Evolutionary conservation across 2,113 vertebrate genomes (phyloP).

Genomic region (Xyrauchen texanus): DNA sequence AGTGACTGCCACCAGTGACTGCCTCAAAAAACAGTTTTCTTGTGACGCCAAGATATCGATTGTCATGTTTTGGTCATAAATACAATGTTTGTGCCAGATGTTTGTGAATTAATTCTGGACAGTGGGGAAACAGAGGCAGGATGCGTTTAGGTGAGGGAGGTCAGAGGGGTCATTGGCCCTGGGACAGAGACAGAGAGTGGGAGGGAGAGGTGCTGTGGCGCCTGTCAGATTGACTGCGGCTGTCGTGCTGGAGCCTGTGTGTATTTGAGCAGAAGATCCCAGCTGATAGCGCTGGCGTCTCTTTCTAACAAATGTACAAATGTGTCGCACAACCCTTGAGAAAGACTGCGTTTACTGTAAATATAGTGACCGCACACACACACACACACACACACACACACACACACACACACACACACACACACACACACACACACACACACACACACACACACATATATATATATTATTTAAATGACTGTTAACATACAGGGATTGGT

Average conservation of each 20-base stretch:
- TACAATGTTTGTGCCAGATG: constrained; percentile 26
- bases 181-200: constrained; percentile 39
- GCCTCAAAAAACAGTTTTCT: not conserved
- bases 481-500: too few relatives aligned
- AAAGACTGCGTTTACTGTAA: not conserved
- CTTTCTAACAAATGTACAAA: not conserved
- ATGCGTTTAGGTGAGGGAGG: too few relatives aligned
- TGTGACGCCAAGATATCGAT: not conserved
- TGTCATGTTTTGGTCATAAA: not conserved
- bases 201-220: constrained; percentile 59
- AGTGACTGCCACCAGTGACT: not conserved
- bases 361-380: too few relatives aligned
- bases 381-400: too few relatives aligned
- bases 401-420: too few relatives aligned
- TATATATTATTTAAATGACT: too few relatives aligned
- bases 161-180: constrained; percentile 64
- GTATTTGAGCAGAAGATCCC: constrained; percentile 76
- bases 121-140: constrained; percentile 28
- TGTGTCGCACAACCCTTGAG: constrained; percentile 3
- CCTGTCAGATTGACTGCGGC: constrained; percentile 67
- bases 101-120: not conserved
- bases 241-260: constrained; percentile 69
- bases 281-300: constrained; percentile 63
- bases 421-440: too few relatives aligned
- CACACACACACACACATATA: too few relatives aligned